Base-by-base conservation (phyloP, 2,888 invertebrate species). In the Eustalomyia histrio region DNA sequence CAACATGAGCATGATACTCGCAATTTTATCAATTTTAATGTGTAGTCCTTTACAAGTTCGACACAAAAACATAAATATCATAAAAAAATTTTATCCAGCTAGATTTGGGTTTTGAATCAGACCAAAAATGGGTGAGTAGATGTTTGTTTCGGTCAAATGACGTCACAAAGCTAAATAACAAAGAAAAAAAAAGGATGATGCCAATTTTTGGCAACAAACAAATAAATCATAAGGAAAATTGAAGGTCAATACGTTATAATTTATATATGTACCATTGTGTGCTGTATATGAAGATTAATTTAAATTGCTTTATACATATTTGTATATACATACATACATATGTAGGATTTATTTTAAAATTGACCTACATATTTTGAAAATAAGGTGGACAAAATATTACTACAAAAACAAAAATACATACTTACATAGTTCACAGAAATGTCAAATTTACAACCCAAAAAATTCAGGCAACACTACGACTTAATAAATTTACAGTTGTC, bases 401-500 rank as follows among this genome's bases (percentile, higher is more conserved):
- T n/a, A 63, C 7, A 57, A 14, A 18, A 43, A 58, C 18, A 69
- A 58, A 24, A 57, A 35, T 21, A 39, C 6, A 53, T 76, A 80
- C 79, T 60, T 73, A 76, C 73, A 58, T 17, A 69, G 47, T 73
- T 73, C 73, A 58, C 21, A 69, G 47, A 63, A 21, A 63, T 10
- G n/a, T 47, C 2, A 4, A n/a, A 1, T 67, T 39, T 16, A 64
- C 8, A 52, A 43, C n/a, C 21, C 12, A 55, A 64, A 39, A 39
- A 52, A 74, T 53, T 74, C 65, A 69, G 74, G 78, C 78, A 81
- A 43, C 65, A 57, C 63, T 80, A 29, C 29, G 64, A 61, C 60
- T 60, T 58, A 74, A 76, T 65, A 67, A 68, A 74, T 78, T 71
- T 81, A 78, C 73, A 69, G 76, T 76, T 78, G 73, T 53, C 29